Evolutionary conservation across 2,888 invertebrate genomes (phyloP), one percentile per base, ranked within the genome.

Genomic region (Drosophila greeni): DNA sequence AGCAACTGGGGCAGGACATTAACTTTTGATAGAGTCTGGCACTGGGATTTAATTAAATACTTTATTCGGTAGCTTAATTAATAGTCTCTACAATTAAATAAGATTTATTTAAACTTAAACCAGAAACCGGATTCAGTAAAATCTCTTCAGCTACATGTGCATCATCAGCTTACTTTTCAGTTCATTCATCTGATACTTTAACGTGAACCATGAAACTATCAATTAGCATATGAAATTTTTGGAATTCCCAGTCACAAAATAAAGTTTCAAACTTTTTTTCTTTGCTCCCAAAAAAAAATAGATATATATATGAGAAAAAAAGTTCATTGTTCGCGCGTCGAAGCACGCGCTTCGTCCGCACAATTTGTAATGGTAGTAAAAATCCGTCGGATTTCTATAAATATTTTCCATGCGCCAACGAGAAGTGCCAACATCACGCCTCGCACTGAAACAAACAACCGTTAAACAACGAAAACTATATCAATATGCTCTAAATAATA

Each of bases 401-500:
- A 78, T 76, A 78, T 65, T 66, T 66, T 74, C 57, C 67, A 57
- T 47, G 70, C 45, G 73, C 51, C 57, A 76, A 76, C 70, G 69
- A 68, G 70, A 70, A 68, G 58, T 70, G 58, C 62, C 67, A 69
- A 73, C 59, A 70, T 57, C 53, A 59, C 52, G 56, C 48, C 52
- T 52, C 62, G 48, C 60, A 73, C 73, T 72, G 76, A 76, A 76
- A 77, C 74, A 76, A 66, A 75, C 60, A 74, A 79, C 84, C 84
- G 84, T 82, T 82, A 82, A 79, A 73, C 82, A 81, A 83, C 76
- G 75, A 78, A 82, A 83, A 83, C 78, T 72, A 79, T 82, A 82
- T 76, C 82, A 83, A 82, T 83, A 74, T 83, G 86, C 85, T 86
- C 86, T 85, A 86, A 86, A 86, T 86, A 83, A 82, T 85, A 84